Evolutionary conservation across 2,888 invertebrate genomes (phyloP), one percentile per base, ranked within the genome.

Genomic region (Dynastes maya): DNA sequence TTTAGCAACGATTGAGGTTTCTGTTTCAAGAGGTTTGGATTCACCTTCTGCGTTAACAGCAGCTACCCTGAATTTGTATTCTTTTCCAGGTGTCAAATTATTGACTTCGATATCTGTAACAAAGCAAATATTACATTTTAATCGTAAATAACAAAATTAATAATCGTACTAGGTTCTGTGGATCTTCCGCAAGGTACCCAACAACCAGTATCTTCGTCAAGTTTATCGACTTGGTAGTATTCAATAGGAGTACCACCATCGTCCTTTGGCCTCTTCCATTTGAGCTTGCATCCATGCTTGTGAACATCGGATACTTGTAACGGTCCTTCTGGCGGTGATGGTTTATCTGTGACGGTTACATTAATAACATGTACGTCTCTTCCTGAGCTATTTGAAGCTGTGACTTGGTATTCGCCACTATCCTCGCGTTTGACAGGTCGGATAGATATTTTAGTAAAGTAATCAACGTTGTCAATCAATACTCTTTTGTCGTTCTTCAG

Each of bases 31-130:
- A n/a, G 98, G 98, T 84, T 96, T 96, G 0, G 98, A 97, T 89
- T 97, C 97, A 29, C 99, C 99, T 89, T 98, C 98, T 1, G 96
- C 92, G 89, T 99, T 99, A 13, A 98, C 96, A 68, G 99, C 99
- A 3, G 95, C 92, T 4, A 99, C 98, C 79, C 98, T 92, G 94
- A 99, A 99, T 90, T 95, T 95, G 89, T 98, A 99, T 90, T 98
- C 96, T 88, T 96, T 94, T 86, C 97, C 95, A 79, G 97, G 94
- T 81, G 95, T 97, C 82, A 99, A 89, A 61, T 96, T 95, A 83
- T 94, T 94, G 0, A 97, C 94, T 84, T 96, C 95, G 83, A 95
- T 92, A 86, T 92, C 93, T 93, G 87, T 45, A 88, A 76, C n/a
- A 77, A 65, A 75, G 0, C 67, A 68, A 40, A 61, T 29, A 55